Evolutionary conservation across 2,797 vertebrate species (phyloP), one percentile per base, ranked within the genome.

Genomic region (Alosa sapidissima): DNA sequence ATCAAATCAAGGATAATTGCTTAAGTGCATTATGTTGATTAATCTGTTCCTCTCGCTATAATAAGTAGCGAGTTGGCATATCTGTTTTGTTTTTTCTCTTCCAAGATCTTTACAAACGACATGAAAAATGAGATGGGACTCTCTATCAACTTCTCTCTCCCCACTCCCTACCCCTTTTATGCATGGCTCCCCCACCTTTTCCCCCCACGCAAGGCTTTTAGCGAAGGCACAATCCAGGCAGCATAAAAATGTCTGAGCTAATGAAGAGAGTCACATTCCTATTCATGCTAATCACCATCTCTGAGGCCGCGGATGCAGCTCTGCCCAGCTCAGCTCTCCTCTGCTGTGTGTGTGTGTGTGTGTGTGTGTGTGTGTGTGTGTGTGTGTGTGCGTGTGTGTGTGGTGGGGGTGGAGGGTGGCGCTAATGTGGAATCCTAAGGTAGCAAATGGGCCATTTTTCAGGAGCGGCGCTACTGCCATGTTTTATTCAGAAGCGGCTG

Each of bases 1-100:
- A 93, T 94, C 91, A 94, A 90, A 94, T 93, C 90, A 88, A 92
- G 84, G 87, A 91, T 93, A 94, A 94, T 93, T 93, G 92, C 89
- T 91, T 95, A 92, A 94, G 93, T 91, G 92, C 93, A 94, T 95
- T 94, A 93, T 89, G 91, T 88, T 94, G 93, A 95, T 94, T 92
- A 94, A 95, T 93, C 88, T 83, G 85, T 91, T 93, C 89, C 85
- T 68, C 87, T 84, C 62, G 88, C 85, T 84, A 86, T 91, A 93
- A 93, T 92, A 93, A 93, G 91, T 89, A 91, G 90, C 87, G 87
- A 88, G 87, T 88, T 85, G 87, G 86, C 65, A 90, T 85, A 89
- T 89, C 87, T 83, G 90, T 90, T 54, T 85, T 21, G 54, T 55
- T 55, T 55, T 88, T 54, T 65, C 82, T 68, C 65, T 82, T 75